phyloP scores from a whole-genome alignment of 2,113 vertebrate genomes.

The Megaceryle maxima region DNA sequence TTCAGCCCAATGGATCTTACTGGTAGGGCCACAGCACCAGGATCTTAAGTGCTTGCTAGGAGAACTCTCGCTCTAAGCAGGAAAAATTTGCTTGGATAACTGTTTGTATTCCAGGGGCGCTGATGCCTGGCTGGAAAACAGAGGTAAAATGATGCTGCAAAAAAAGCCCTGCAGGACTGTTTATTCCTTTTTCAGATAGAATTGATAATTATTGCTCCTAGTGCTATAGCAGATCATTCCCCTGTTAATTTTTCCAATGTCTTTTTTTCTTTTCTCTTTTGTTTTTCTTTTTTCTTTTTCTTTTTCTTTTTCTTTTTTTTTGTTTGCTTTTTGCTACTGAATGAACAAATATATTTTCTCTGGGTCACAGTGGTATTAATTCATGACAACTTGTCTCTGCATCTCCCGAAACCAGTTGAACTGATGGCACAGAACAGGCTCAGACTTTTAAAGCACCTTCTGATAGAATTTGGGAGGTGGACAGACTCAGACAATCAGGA shows the following conservation, averaged over 20 bases:
- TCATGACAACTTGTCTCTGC: neutral
- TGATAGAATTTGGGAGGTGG: neutral
- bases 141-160: conserved; percentile 11
- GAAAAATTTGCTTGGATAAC: neutral
- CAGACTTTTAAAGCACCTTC: neutral
- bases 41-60: neutral
- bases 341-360: neutral
- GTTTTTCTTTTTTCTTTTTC: neutral
- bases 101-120: neutral
- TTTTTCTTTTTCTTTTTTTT: neutral
- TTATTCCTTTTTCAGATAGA: conserved; percentile 39
- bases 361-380: neutral
- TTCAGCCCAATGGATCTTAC: neutral
- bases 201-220: conserved; percentile 21
- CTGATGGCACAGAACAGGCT: neutral
- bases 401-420: neutral
- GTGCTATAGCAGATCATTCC: neutral
- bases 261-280: neutral
- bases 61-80: neutral
- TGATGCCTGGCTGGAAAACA: neutral
- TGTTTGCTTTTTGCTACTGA: neutral
- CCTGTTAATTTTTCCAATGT: neutral
- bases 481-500: neutral
- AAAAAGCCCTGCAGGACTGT: neutral
- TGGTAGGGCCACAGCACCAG: neutral